These are phyloP conservation scores for Myoxocephalus aenaeus DNA, from an alignment of 2,797 vertebrate species.

Conservation along the genomic window DNA sequence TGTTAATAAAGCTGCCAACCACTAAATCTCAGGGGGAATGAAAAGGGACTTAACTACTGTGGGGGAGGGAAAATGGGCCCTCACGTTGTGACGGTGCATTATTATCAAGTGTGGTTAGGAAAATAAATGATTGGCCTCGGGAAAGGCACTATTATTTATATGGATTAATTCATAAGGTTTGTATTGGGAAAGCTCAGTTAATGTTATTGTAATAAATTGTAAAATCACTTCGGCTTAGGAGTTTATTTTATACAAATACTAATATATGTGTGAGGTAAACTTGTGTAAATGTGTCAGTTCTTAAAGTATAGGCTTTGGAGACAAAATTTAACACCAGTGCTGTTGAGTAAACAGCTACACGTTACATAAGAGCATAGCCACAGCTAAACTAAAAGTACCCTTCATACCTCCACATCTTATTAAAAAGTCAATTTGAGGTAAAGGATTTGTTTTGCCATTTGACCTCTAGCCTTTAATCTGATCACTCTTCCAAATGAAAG, in stretches of 20 bases:
- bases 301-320: not conserved
- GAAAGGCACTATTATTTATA: constrained; percentile 40
- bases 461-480: constrained; percentile 42
- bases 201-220: constrained; percentile 29
- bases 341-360: not conserved
- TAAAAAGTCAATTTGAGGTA: constrained; percentile 24
- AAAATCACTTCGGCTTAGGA: not conserved
- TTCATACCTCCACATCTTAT: constrained; percentile 15
- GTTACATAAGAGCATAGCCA: not conserved
- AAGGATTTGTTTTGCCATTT: constrained; percentile 4
- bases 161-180: constrained; percentile 44
- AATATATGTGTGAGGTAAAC: constrained; percentile 14
- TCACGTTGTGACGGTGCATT: constrained; percentile 62
- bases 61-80: constrained; percentile 17
- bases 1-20: constrained; percentile 71
- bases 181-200: constrained; percentile 33
- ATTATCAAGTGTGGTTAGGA: constrained; percentile 55
- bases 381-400: constrained; percentile 7
- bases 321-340: not conserved
- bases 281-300: not conserved
- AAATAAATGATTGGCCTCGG: constrained; percentile 29
- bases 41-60: constrained; percentile 59
- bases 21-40: constrained; percentile 63
- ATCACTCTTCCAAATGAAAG: constrained; percentile 48
- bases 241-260: constrained; percentile 9